These are phyloP conservation scores for Psephotus haematonotus DNA, from an alignment of 2,113 vertebrate species.

Conservation along the genomic window DNA sequence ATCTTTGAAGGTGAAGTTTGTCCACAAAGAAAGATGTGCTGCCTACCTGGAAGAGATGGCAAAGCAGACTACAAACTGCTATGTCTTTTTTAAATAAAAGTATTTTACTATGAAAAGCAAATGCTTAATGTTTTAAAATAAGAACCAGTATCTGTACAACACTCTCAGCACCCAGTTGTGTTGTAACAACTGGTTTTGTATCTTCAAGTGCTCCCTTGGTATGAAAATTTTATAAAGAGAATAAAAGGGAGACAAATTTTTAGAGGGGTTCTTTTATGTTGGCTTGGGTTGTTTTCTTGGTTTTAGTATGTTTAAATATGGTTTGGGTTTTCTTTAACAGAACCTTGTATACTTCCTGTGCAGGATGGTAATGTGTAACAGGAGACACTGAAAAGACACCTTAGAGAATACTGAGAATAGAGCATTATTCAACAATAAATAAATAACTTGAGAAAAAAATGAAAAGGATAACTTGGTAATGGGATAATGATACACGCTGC, in stretches of 20 bases:
- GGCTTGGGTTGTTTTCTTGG: background rate
- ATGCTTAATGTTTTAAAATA: background rate
- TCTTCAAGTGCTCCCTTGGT: background rate
- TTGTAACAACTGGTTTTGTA: background rate
- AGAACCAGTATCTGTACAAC: background rate
- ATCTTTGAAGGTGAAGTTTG: background rate
- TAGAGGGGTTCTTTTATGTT: background rate
- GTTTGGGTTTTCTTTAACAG: background rate
- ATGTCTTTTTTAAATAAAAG: background rate
- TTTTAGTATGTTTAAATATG: background rate
- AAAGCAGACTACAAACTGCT: background rate
- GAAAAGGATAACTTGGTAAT: slow-evolving; percentile 65
- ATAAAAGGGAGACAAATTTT: background rate
- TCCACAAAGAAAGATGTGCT: background rate
- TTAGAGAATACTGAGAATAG: background rate
- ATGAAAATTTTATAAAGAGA: background rate
- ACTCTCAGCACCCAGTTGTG: background rate
- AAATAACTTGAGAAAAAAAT: slow-evolving; percentile 39
- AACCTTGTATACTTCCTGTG: background rate
- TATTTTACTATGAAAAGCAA: background rate
- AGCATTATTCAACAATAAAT: slow-evolving; percentile 29
- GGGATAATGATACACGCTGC: slow-evolving; percentile 49
- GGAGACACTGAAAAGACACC: background rate
- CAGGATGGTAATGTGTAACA: background rate
- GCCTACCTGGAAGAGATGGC: background rate